Evolutionary conservation across 2,888 invertebrate genomes (phyloP), one percentile per base, ranked within the genome.

Genomic region (Amblyjoppa proteus): DNA sequence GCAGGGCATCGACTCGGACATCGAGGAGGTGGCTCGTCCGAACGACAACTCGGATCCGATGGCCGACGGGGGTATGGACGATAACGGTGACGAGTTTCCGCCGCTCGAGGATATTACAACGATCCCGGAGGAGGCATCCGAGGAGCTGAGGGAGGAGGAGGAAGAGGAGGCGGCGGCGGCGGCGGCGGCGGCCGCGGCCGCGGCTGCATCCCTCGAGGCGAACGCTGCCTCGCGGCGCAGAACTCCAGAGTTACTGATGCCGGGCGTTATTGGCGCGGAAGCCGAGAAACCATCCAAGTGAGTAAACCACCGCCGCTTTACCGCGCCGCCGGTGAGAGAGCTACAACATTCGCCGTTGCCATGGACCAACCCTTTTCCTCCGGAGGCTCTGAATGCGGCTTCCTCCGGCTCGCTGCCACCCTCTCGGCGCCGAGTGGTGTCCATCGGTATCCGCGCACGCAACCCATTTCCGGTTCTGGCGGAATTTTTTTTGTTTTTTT

Each of bases 1-100:
- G 78, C 83, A 97, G 95, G 98, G 98, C 85, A 98, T 98, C 93
- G 98, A 98, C 94, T 97, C 97, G 28, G 98, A 98, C 93, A 98
- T 97, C 91, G 97, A 97, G 94, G 97, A 97, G 94, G 97, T 97
- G 92, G 95, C 96, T 79, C 96, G 97, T 68, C 97, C 97, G 79
- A 96, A 96, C 71, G 95, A 95, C 90, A 94, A 95, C 81, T 95
- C 96, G 68, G 95, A 95, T 89, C 92, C 91, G 45, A 90, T 92
- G 89, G 88, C 93, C 76, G 92, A 91, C 53, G 91, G 91, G 61
- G 91, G 92, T 45, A 88, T 93, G 64, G 93, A 92, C 77, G 93
- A 93, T 78, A 92, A 90, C 79, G 92, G 91, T 45, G 91, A 89
- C 87, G 92, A 92, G 53, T 87, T 93, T 79, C 92, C 92, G 38